Evolutionary conservation across 2,113 vertebrate species (phyloP), one percentile per base, ranked within the genome.

Genomic region (Australoheros scitulus): DNA sequence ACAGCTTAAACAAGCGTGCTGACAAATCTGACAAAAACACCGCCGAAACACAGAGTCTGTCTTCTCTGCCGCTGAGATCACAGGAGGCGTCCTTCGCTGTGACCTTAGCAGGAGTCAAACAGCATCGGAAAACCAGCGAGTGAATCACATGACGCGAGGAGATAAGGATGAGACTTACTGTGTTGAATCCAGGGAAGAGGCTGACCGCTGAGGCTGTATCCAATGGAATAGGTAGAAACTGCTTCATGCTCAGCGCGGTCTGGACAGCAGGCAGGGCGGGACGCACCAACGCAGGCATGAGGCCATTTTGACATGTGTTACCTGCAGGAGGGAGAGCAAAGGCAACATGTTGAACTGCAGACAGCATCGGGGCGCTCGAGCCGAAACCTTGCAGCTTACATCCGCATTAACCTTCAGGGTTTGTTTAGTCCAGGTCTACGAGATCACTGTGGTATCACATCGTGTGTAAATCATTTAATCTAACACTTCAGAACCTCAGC

Each of bases 301-400:
- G 97, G 92, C 97, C 96, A 93, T 96, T 98, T 92, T 98, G 97
- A 96, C 97, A 99, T 77, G 97, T 96, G 91, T 97, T 97, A 95
- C 98, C 98, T 99, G 81, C 1, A 32, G 84, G 91, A 43, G 80
- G 80, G 60, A 41, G 72, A 43, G 61, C 47, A 61, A 76, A 88
- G 59, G 70, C 81, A 89, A 77, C 84, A 55, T 79, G 83, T 32
- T 88, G 70, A 83, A 43, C 11, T 2, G 58, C 79, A 83, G 43
- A 68, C 52, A 10, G 50, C 60, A 60, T 61, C 79, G 22, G 60
- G 17, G 41, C 2, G 26, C 11, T 1, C 0, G 2, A 60, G 79
- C 72, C 9, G n/a, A 68, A 65, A 81, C 7, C 32, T 3, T 14
- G 17, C 65, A 43, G 65, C n/a, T 9, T 17, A 20, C 41, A 14